Evolutionary conservation across 2,113 vertebrate species (phyloP).

Genomic region (Rynchops niger): DNA sequence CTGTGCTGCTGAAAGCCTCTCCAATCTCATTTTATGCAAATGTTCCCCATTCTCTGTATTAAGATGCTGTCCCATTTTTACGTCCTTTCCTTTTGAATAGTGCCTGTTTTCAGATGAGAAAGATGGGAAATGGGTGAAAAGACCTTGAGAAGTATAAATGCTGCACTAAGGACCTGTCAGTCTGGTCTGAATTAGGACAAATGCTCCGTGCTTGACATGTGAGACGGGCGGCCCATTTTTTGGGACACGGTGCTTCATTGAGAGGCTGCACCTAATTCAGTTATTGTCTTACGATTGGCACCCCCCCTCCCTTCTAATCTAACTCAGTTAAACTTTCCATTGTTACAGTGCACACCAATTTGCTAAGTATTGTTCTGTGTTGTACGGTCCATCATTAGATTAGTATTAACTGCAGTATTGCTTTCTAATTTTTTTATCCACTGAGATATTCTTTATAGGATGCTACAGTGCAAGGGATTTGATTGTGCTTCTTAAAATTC

Average conservation of each 20-base stretch:
- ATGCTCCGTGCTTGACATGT: background rate
- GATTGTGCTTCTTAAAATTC: background rate
- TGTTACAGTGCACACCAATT: background rate
- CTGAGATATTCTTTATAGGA: background rate
- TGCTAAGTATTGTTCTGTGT: background rate
- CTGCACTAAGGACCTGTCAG: background rate
- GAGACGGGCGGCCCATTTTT: background rate
- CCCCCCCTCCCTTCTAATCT: no score
- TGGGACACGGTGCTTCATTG: background rate
- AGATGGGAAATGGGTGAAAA: background rate
- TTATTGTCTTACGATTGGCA: background rate
- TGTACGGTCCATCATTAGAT: background rate
- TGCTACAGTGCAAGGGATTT: background rate
- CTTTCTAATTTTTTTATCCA: background rate
- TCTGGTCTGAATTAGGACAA: background rate
- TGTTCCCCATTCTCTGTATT: background rate
- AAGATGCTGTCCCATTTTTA: background rate
- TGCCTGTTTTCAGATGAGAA: background rate
- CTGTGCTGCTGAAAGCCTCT: background rate
- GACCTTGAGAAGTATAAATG: background rate
- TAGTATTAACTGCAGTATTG: background rate
- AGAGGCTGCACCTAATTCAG: background rate
- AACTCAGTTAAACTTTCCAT: background rate
- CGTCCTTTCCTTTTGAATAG: background rate
- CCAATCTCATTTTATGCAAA: background rate